Evolutionary conservation across 2,113 vertebrate species (phyloP), one percentile per base, ranked within the genome.

Genomic region (Cyphomyrus plagiostoma): DNA sequence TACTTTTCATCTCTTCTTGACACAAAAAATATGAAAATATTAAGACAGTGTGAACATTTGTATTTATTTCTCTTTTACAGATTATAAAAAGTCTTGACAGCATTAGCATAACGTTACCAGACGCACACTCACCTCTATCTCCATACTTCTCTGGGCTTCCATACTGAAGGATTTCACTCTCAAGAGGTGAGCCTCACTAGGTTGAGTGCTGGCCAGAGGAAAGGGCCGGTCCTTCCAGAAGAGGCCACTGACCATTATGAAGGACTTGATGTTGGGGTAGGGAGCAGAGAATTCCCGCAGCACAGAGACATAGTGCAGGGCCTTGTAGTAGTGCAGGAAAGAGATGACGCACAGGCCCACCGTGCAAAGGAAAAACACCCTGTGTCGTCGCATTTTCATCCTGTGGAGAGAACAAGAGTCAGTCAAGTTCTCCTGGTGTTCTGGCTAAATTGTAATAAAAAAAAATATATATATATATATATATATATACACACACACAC

Each of bases 371-470:
- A 98, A 92, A 91, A 97, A 96, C 92, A 96, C 94, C 90, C 96
- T 96, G 95, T 96, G 94, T 89, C 96, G 96, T 95, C 96, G 95
- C 94, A 97, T 96, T 95, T 97, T 97, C 96, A 97, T 96, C 96
- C 97, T 97, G 50, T 90, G 89, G 85, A 13, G 53, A 23, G 77
- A 48, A 39, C 8, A 49, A 62, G 52, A 49, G 45, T 84, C 21
- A 46, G 82, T 84, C 45, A 48, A 4, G 82, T 66, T n/a, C 3
- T 66, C 58, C 58, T 66, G 39, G 8, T n/a, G 39, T 84, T 10
- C 26, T 35, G 30, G 26, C 26, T 70, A 70, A 70, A 70, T 10
- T 23, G 17, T 21, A 56, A 15, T 21, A 56, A 56, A 23, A 56
- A 50, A 2, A 49, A 3, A 49, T 49, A 49, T 49, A 49, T 48